Conservation (phyloP, 2,797 vertebrate species). For the Furcifer pardalis region DNA sequence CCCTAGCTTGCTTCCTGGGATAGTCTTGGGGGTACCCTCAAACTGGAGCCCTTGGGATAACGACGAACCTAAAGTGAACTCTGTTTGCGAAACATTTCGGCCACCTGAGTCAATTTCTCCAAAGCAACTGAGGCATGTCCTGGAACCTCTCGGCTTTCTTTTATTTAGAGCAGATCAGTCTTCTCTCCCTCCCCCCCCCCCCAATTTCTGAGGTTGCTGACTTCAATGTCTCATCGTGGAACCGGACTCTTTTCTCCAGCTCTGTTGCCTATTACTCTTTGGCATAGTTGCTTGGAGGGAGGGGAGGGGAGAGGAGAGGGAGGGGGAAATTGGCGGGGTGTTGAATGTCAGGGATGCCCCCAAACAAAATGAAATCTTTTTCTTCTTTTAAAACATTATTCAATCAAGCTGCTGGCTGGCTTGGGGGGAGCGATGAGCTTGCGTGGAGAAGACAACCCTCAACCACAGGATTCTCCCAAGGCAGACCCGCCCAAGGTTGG, state of each 20-base stretch:
- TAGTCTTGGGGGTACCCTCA: background rate
- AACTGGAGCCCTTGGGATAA: background rate
- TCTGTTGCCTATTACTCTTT: conserved; percentile 16
- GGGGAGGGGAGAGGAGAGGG: too few relatives aligned
- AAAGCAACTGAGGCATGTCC: conserved; percentile 10
- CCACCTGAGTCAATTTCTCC: conserved; percentile 24
- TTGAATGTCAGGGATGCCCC: conserved; percentile 15
- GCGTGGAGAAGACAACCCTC: too few relatives aligned
- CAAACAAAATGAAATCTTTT: background rate
- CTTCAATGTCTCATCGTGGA: conserved; percentile 11
- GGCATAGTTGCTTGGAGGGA: background rate
- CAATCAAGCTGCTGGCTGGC: too few relatives aligned
- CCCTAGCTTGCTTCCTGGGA: conserved; percentile 13
- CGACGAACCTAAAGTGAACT: background rate
- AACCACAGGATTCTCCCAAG: background rate
- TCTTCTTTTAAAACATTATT: background rate
- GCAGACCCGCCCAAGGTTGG: background rate
- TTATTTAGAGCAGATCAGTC: conserved; percentile 2
- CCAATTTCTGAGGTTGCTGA: conserved; percentile 48
- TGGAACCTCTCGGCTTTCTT: conserved; percentile 35
- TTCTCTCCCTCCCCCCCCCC: too few relatives aligned
- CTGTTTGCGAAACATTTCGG: background rate
- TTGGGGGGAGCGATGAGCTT: too few relatives aligned
- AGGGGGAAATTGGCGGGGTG: rapidly evolving
- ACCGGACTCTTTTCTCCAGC: background rate